A percentile compares a stretch with the other conserved stretches of the same genome.
Conservation (phyloP, 2,888 invertebrate genomes). For the Gastrophysa polygoni region DNA sequence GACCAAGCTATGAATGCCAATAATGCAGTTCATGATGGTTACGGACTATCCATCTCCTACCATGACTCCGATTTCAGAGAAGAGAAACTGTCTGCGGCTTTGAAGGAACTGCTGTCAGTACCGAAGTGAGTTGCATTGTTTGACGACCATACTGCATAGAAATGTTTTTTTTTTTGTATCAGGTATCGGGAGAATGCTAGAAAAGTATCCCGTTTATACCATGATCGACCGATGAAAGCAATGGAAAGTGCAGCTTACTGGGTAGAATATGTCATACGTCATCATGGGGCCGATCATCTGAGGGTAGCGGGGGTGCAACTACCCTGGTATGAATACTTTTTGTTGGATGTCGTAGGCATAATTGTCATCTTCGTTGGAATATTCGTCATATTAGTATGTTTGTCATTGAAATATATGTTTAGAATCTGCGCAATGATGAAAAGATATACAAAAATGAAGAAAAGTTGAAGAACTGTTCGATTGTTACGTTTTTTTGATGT, state of each 20-base stretch:
- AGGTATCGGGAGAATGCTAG: conserved; percentile 48
- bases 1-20: conserved; percentile 39
- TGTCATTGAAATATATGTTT: not conserved
- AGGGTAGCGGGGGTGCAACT: not conserved
- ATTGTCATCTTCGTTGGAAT: not conserved
- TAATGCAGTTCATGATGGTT: conserved; percentile 11
- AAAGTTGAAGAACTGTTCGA: too few species aligned
- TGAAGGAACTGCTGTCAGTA: conserved; percentile 7
- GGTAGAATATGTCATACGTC: conserved; percentile 10
- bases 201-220: conserved; percentile 1
- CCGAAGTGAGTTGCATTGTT: conserved; percentile 18
- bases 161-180: not conserved
- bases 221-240: conserved; percentile 2
- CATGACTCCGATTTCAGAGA: conserved; percentile 12
- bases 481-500: too few species aligned
- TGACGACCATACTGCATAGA: too few species aligned
- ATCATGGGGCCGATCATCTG: conserved; percentile 6
- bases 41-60: conserved; percentile 17
- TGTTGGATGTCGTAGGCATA: not conserved
- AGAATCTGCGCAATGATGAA: not conserved
- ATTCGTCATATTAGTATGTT: not conserved
- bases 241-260: conserved; percentile 9
- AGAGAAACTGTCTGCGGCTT: conserved; percentile 2
- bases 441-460: too few species aligned
- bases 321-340: not conserved